Evolutionary conservation across 1,140 invertebrate species (phyloP).

Genomic region (Drosophila fuyamai): DNA sequence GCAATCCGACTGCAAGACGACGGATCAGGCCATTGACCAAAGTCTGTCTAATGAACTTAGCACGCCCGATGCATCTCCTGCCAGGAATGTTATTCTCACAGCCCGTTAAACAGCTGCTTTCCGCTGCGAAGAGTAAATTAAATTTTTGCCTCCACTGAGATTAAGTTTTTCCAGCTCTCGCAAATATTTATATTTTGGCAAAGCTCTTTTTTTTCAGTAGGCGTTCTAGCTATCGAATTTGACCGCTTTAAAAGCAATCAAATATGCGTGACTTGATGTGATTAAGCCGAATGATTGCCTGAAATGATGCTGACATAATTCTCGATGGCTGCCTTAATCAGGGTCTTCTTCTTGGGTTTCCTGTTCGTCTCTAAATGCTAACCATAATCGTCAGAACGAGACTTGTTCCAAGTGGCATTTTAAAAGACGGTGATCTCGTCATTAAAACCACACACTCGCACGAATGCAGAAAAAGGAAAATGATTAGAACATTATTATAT

Average conservation of each 20-base stretch:
- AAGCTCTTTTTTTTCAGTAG: slow-evolving; percentile 9
- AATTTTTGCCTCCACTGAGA: slow-evolving; percentile 26
- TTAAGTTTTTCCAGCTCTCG: slow-evolving; percentile 2
- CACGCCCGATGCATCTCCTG: slow-evolving; percentile 40
- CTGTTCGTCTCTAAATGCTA: slow-evolving; percentile 39
- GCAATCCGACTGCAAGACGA: slow-evolving; percentile 64
- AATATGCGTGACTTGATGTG: slow-evolving; percentile 71
- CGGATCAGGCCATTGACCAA: slow-evolving; percentile 70
- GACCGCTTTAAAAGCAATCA: slow-evolving; percentile 70
- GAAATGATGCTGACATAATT: slow-evolving; percentile 75
- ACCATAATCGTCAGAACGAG: slow-evolving; percentile 25
- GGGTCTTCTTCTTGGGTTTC: slow-evolving; percentile 35
- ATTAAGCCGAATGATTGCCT: slow-evolving; percentile 66
- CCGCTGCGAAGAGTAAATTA: slow-evolving; percentile 50
- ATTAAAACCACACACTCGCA: slow-evolving; percentile 29
- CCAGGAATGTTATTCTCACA: slow-evolving; percentile 51
- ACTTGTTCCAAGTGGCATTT: slow-evolving; percentile 38
- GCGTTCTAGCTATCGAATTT: slow-evolving; percentile 12
- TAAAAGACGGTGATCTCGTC: slow-evolving; percentile 44
- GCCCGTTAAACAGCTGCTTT: slow-evolving; percentile 26
- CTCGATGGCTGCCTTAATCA: slow-evolving; percentile 19
- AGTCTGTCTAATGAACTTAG: slow-evolving; percentile 67
- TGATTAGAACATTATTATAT: slow-evolving; percentile 21
- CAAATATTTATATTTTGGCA: slow-evolving; percentile 27
- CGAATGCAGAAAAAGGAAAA: slow-evolving; percentile 19